Evolutionary conservation across 1,140 invertebrate species (phyloP).

Genomic region (Aplysia californica): DNA sequence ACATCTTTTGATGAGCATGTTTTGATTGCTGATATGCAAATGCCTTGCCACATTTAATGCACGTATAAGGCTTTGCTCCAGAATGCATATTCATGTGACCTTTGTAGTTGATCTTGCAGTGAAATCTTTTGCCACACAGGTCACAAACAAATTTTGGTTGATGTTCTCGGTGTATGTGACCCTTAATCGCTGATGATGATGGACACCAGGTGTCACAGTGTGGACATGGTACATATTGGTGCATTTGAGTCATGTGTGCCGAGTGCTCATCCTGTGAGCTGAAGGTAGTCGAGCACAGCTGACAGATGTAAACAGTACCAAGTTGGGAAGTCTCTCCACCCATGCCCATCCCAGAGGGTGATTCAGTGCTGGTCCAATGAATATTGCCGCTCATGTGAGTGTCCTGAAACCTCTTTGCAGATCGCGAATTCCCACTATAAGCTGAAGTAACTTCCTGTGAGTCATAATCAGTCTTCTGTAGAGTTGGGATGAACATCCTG

Average conservation of each 20-base stretch:
- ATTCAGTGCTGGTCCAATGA: too few relatives aligned
- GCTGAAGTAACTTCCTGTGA: too few relatives aligned
- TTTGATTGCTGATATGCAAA: conserved; percentile 23
- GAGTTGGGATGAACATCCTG: too few relatives aligned
- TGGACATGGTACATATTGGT: conserved; percentile 5
- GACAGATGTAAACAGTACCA: too few relatives aligned
- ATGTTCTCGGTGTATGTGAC: conserved; percentile 19
- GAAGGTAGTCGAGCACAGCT: background rate
- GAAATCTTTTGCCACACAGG: conserved; percentile 17
- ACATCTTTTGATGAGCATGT: conserved; percentile 22
- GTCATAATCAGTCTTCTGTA: too few relatives aligned
- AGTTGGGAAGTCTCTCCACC: too few relatives aligned
- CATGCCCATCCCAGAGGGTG: too few relatives aligned
- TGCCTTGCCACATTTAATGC: conserved; percentile 9
- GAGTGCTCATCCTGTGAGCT: background rate
- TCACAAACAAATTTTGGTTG: conserved; percentile 18
- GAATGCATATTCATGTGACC: conserved; percentile 29
- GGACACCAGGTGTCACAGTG: conserved; percentile 12
- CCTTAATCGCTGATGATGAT: background rate
- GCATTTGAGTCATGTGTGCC: background rate
- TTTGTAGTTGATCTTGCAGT: conserved; percentile 22
- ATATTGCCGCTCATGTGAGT: too few relatives aligned
- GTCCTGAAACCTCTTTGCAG: too few relatives aligned
- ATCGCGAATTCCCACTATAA: too few relatives aligned
- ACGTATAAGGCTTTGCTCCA: conserved; percentile 15